Base-by-base conservation (phyloP, 2,797 vertebrate genomes). In the Schizopygopsis pylzovi region DNA sequence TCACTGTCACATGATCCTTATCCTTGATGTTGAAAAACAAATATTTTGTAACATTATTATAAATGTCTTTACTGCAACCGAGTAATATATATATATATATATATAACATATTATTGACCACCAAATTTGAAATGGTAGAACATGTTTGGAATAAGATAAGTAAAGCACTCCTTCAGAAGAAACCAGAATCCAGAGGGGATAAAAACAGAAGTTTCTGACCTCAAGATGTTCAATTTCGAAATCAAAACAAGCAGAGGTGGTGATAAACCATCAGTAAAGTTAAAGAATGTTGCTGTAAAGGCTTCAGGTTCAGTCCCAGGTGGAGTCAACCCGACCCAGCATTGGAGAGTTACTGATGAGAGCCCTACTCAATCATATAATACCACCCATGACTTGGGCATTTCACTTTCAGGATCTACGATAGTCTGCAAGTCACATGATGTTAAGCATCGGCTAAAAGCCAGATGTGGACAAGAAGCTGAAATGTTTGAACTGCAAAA, bases 331-430 rank as follows among this genome's bases (percentile, higher is more conserved):
- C 70, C 18, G 41, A 73, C 16, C 70, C 25, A 73, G 79, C 16
- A 45, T 6, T n/a, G 39, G 15, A 33, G 9, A 80, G 25, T 49
- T 43, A 78, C 54, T 80, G 15, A 68, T 68, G 70, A 73, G 52
- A 73, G 54, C 8, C 54, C 39, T 12, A 16, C 41, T 73, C 18
- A 28, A 59, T 83, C 56, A 41, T 82, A 54, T 77, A 45, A 76
- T 25, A n/a, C 4, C 25, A 65, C 56, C 72, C 59, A 25, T 83
- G 43, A 65, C 71, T n/a, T 63, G 41, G 56, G 2, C 56, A 37
- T 83, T 73, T 75, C 49, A 61, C 71, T 75, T 37, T 63, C 13
- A 43, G 81, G 3, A 41, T 59, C 10, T 73, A 18, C 25, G 73
- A 73, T 72, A 61, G 45, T 61, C 54, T 28, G 52, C 49, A 43